These are phyloP conservation scores for Carcharodon carcharias DNA, from an alignment of 2,797 vertebrate species.

Conservation along the genomic window DNA sequence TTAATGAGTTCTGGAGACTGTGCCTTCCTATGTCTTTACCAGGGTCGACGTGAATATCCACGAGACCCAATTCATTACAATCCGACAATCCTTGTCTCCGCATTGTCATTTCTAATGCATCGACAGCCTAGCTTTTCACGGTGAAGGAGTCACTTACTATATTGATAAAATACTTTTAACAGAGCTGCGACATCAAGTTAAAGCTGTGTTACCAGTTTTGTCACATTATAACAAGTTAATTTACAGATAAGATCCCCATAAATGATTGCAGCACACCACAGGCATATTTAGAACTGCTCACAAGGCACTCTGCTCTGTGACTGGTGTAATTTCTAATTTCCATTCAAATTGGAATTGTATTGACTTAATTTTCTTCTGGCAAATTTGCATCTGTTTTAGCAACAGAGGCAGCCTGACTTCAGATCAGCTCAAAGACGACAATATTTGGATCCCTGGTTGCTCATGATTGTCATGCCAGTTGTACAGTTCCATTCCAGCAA, in stretches of 20 bases:
- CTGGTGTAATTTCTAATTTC: constrained; percentile 35
- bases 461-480: background rate
- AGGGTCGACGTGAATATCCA: background rate
- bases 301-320: background rate
- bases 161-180: background rate
- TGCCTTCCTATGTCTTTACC: background rate
- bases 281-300: background rate
- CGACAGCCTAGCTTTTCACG: background rate
- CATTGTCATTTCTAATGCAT: background rate
- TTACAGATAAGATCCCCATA: constrained; percentile 34
- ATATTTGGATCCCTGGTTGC: background rate
- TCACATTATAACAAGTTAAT: constrained; percentile 37
- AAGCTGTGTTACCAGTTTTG: background rate
- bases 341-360: constrained; percentile 38
- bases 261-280: constrained; percentile 24
- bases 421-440: background rate
- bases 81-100: background rate
- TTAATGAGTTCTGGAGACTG: background rate
- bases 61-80: background rate
- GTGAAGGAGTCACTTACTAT: background rate
- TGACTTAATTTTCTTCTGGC: constrained; percentile 35
- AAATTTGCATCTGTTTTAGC: constrained; percentile 33
- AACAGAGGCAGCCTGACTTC: constrained; percentile 17
- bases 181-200: background rate
- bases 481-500: background rate